Base-by-base conservation (phyloP, 2,888 invertebrate species). In the Torymus auratus region DNA sequence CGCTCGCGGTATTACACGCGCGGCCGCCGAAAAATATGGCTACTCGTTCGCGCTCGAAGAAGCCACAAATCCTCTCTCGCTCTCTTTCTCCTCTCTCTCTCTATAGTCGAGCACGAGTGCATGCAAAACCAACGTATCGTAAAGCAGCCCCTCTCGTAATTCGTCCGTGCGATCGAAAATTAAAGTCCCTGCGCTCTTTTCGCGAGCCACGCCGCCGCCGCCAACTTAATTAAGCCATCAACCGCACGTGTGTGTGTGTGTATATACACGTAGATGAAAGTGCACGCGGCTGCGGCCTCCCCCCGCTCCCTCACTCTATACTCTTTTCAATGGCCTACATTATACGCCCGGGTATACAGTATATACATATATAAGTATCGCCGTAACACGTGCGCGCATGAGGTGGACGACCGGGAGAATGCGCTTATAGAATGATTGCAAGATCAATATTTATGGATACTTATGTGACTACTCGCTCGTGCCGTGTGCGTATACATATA, bases 401-500 rank as follows among this genome's bases (percentile, higher is more conserved):
- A 58, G 74, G 62, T 17, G 55, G 50, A n/a, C 62, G 56, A 50
- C 70, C 64, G 17, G 13, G 15, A 70, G 77, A 64, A 64, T 77
- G 73, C 28, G 28, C 73, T 79, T 79, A 79, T 79, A 74, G 74
- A 69, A 74, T 69, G 69, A 79, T 74, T 74, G 69, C 60, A 64
- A 64, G 70, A 79, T 74, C 74, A 61, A 74, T 79, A 74, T 79
- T 79, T 74, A 62, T 58, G 72, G 72, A 61, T 61, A 61, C 67
- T 78, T 41, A 56, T 65, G 58, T 4, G 28, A 28, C 28, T 28
- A 28, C 28, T 28, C 28, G 28, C 28, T 28, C 28, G 28, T 28
- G 7, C 28, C 3, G 3, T 3, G 3, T 7, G 28, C 3, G 28
- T 28, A 7, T 7, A 28, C 7, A 2, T 28, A 28, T 28, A 28